A percentile compares a stretch with the other conserved stretches of the same genome.
Evolutionary conservation across 2,797 vertebrate genomes (phyloP).

Genomic region (Semotilus atromaculatus): DNA sequence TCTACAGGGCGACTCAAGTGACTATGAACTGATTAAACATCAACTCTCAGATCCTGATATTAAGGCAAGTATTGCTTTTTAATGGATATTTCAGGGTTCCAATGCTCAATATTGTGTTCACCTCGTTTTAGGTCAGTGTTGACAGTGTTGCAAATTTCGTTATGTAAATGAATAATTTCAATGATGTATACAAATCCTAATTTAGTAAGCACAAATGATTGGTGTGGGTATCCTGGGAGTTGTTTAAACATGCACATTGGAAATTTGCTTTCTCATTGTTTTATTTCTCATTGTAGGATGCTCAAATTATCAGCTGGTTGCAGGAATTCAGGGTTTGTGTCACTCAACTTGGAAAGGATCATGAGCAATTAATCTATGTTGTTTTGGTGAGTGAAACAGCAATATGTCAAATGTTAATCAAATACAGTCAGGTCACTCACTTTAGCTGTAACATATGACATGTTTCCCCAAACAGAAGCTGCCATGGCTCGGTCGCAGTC

Average conservation of each 20-base stretch:
- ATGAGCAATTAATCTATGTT: constrained; percentile 87
- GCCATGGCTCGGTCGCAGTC: constrained; percentile 88
- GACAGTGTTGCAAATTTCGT: background rate
- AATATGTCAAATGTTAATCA: background rate
- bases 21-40: constrained; percentile 90
- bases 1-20: constrained; percentile 84
- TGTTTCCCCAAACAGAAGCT: constrained; percentile 76
- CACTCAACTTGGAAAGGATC: constrained; percentile 87
- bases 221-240: too few relatives aligned
- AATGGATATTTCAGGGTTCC: background rate
- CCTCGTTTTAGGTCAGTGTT: background rate
- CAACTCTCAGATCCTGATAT: constrained; percentile 93
- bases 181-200: background rate
- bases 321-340: constrained; percentile 88
- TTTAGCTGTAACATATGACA: background rate
- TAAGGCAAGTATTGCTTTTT: constrained; percentile 74
- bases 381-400: constrained; percentile 81
- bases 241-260: background rate
- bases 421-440: too few relatives aligned
- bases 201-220: background rate
- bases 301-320: constrained; percentile 94
- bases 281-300: constrained; percentile 80
- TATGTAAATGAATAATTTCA: background rate
- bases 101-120: background rate
- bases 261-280: background rate